Evolutionary conservation across 2,113 vertebrate species (phyloP).

Genomic region (Tragelaphus imberbis): DNA sequence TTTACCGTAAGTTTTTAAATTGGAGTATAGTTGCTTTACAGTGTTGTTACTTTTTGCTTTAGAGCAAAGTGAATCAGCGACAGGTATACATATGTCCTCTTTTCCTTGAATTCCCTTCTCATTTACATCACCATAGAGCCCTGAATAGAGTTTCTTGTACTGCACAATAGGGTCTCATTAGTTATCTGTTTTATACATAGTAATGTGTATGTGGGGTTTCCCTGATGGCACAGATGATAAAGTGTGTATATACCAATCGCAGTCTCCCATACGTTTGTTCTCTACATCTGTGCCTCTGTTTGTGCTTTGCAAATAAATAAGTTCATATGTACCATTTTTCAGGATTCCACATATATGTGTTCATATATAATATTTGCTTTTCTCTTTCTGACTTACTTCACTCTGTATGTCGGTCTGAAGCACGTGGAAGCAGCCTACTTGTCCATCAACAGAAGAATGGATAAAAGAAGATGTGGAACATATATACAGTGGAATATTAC

Average conservation of each 20-base stretch:
- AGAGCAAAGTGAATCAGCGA: background rate
- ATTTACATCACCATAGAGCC: background rate
- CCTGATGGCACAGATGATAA: background rate
- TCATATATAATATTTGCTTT: background rate
- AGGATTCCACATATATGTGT: background rate
- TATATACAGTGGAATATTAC: background rate
- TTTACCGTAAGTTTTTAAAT: background rate
- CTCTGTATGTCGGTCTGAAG: background rate
- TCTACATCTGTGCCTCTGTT: background rate
- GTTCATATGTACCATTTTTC: background rate
- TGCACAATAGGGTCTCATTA: background rate
- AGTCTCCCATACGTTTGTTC: background rate
- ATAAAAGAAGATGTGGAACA: background rate
- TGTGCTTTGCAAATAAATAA: background rate
- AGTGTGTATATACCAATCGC: background rate
- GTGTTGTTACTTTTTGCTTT: background rate
- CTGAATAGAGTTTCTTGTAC: background rate
- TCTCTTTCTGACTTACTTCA: background rate
- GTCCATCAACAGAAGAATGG: background rate
- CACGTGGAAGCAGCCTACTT: background rate
- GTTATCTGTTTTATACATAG: background rate
- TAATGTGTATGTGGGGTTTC: background rate
- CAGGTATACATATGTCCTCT: background rate
- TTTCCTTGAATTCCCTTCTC: background rate
- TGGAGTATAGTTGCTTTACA: background rate